Conservation (phyloP, 1,140 invertebrate genomes). For the Achatina immaculata region DNA sequence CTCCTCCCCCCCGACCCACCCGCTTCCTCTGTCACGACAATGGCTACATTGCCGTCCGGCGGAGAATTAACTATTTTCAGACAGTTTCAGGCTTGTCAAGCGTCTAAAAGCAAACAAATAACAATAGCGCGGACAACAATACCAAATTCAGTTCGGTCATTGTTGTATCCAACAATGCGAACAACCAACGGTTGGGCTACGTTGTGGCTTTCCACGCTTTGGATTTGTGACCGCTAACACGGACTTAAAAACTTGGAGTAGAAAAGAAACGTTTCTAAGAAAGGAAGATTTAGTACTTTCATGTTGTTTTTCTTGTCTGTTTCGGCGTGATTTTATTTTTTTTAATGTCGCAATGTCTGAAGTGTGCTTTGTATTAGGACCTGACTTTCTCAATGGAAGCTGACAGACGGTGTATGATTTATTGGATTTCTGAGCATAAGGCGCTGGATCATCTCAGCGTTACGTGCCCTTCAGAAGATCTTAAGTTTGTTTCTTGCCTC, state of each 20-base stretch:
- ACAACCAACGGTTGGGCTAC: background rate
- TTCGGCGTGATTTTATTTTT: background rate
- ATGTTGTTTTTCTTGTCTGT: background rate
- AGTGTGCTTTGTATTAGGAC: conserved; percentile 3
- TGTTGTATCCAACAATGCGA: background rate
- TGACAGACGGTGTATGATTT: conserved; percentile 23
- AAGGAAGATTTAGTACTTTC: background rate
- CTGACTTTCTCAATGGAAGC: background rate
- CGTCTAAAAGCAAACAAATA: background rate
- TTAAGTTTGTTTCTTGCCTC: conserved; percentile 3
- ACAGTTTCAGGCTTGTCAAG: background rate
- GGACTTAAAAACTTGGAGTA: background rate
- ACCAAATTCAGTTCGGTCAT: background rate
- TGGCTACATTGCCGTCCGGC: too few species aligned
- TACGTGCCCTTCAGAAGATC: background rate
- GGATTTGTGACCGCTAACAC: background rate
- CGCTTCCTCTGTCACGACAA: too few species aligned
- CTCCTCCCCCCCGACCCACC: too few species aligned
- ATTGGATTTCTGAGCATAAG: background rate
- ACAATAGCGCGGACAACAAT: background rate
- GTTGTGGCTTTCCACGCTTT: background rate
- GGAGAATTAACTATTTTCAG: too few species aligned
- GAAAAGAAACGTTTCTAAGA: background rate
- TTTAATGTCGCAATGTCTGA: conserved; percentile 5
- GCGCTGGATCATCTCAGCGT: conserved; percentile 26